Conservation (phyloP, 2,888 invertebrate species). For the Papilio protenor region DNA sequence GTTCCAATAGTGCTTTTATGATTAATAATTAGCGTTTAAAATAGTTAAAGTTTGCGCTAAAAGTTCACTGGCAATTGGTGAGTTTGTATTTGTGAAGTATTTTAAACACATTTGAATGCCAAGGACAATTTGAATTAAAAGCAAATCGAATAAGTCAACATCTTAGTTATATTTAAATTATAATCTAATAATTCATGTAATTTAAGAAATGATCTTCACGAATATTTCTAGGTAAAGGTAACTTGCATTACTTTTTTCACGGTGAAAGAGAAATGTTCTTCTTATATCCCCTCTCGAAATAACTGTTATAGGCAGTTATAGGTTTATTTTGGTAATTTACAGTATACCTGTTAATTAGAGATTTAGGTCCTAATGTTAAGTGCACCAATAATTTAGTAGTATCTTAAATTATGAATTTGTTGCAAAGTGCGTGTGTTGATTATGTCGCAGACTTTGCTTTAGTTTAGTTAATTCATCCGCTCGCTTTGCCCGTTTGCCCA, state of each 20-base stretch:
- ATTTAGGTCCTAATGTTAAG: neutral
- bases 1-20: neutral
- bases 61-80: neutral
- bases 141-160: conserved; percentile 10
- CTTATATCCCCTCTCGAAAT: neutral
- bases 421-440: neutral
- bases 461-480: neutral
- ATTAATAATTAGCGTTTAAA: neutral
- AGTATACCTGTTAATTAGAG: neutral
- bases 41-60: neutral
- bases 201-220: conserved; percentile 28
- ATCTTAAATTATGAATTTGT: neutral
- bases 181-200: conserved; percentile 6
- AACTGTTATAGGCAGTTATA: neutral
- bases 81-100: conserved; percentile 3
- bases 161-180: conserved; percentile 2
- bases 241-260: neutral
- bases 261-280: neutral
- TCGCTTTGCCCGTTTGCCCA: neutral
- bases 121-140: conserved; percentile 18
- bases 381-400: neutral
- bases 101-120: neutral
- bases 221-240: conserved; percentile 32
- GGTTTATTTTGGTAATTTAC: neutral
- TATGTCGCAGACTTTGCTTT: neutral